Evolutionary conservation across 1,140 invertebrate genomes (phyloP).

Genomic region (Papilio helenus): DNA sequence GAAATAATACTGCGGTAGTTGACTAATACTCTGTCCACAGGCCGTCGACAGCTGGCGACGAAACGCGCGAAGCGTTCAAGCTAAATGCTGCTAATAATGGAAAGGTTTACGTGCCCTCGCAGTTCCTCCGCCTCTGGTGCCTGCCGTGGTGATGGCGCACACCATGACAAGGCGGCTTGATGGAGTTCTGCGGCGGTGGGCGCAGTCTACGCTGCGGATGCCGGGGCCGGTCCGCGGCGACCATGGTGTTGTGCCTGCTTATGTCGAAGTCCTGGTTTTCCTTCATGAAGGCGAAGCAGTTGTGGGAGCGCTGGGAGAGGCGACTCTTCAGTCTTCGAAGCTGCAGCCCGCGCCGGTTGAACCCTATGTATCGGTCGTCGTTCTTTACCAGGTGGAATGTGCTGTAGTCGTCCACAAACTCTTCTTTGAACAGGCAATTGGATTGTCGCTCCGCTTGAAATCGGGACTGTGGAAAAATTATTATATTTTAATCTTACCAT

Average conservation of each 20-base stretch:
- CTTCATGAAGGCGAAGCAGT: conserved; percentile 76
- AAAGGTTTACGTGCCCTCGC: conserved; percentile 72
- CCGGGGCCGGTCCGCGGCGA: conserved; percentile 63
- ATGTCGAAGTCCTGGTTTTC: conserved; percentile 76
- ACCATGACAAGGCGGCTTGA: conserved; percentile 67
- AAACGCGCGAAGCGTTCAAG: conserved; percentile 79
- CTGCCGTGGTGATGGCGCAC: conserved; percentile 74
- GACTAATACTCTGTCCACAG: conserved; percentile 82
- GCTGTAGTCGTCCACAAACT: conserved; percentile 78
- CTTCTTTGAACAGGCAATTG: conserved; percentile 78
- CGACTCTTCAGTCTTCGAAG: conserved; percentile 66
- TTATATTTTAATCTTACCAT: background rate
- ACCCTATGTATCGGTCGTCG: conserved; percentile 76
- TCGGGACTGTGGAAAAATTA: conserved; percentile 65
- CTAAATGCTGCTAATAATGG: conserved; percentile 72
- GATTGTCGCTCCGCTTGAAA: conserved; percentile 76
- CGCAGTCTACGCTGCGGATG: conserved; percentile 72
- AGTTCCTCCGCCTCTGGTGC: conserved; percentile 75
- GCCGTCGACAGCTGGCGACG: conserved; percentile 79
- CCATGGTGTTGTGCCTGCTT: conserved; percentile 68
- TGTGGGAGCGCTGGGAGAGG: conserved; percentile 62
- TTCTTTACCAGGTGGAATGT: conserved; percentile 75
- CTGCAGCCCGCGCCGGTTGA: conserved; percentile 73
- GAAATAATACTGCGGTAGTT: conserved; percentile 83
- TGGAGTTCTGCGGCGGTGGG: conserved; percentile 67